A percentile compares a stretch with the other conserved stretches of the same genome.
These are phyloP conservation scores for Busseola fusca DNA, from an alignment of 2,888 invertebrate genomes.

Conservation along the genomic window DNA sequence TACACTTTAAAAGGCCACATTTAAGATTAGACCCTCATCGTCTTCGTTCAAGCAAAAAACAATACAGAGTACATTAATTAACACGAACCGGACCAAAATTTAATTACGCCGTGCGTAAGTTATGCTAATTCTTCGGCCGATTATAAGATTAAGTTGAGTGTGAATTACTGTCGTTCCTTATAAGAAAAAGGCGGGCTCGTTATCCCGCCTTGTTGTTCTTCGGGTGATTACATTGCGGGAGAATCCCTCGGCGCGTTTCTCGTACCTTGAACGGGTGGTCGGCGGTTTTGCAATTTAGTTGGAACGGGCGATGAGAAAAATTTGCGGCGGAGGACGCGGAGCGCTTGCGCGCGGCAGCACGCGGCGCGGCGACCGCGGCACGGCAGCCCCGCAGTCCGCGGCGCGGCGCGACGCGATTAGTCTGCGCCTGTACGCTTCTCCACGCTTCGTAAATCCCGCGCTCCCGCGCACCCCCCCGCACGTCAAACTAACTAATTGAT, in stretches of 20 bases:
- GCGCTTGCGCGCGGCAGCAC: slow-evolving; percentile 73
- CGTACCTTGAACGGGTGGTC: slow-evolving; percentile 77
- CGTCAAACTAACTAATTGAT: slow-evolving; percentile 85
- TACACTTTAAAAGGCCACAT: slow-evolving; percentile 36
- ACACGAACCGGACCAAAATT: slow-evolving; percentile 61
- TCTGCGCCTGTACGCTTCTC: slow-evolving; percentile 60
- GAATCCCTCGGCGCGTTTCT: slow-evolving; percentile 77
- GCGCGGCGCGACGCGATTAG: slow-evolving; percentile 64
- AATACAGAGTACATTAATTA: slow-evolving; percentile 66
- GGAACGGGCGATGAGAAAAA: slow-evolving; percentile 83
- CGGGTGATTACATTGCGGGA: slow-evolving; percentile 81
- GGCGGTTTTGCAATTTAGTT: slow-evolving; percentile 86
- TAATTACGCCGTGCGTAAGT: slow-evolving; percentile 66
- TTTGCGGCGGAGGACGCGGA: slow-evolving; percentile 74
- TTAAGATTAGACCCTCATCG: slow-evolving; percentile 31
- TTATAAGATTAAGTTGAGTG: slow-evolving; percentile 79
- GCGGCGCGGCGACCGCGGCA: slow-evolving; percentile 64
- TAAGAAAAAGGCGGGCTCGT: slow-evolving; percentile 76
- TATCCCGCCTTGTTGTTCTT: slow-evolving; percentile 80
- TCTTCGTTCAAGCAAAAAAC: slow-evolving; percentile 58
- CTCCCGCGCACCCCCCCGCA: slow-evolving; percentile 66
- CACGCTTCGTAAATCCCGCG: slow-evolving; percentile 58
- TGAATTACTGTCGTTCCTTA: slow-evolving; percentile 72
- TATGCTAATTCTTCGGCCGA: slow-evolving; percentile 75
- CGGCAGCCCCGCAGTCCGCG: slow-evolving; percentile 68